Conservation (phyloP, 2,113 vertebrate genomes). For the Tympanuchus pallidicinctus region DNA sequence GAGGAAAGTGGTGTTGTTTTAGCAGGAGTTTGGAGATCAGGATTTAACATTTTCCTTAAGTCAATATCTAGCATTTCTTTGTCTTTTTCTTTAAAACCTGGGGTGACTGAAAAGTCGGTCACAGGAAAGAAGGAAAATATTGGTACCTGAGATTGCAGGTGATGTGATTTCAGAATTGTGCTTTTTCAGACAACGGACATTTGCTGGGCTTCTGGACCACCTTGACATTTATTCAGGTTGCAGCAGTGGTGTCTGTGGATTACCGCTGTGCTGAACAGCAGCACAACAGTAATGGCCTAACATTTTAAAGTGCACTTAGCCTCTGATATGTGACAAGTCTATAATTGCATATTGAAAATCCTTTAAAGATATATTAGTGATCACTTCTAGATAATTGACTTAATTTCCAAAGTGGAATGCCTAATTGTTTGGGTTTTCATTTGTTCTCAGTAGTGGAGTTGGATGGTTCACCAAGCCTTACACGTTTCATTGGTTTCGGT, state of each 20-base stretch:
- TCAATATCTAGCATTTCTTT: background rate
- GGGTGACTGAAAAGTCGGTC: background rate
- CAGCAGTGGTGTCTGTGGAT: background rate
- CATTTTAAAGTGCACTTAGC: background rate
- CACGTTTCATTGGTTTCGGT: background rate
- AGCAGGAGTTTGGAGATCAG: background rate
- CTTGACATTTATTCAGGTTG: background rate
- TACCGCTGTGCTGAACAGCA: background rate
- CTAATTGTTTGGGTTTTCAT: background rate
- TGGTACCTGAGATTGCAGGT: accelerated
- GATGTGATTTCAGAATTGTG: background rate
- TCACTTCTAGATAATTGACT: background rate
- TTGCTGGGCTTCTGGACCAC: background rate
- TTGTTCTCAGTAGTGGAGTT: background rate
- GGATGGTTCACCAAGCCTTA: background rate
- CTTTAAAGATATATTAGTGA: background rate
- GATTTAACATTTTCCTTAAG: background rate
- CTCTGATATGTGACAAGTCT: constrained; percentile 36
- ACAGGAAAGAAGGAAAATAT: background rate
- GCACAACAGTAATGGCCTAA: background rate
- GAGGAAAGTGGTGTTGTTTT: background rate
- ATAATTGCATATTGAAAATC: background rate
- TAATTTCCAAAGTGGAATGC: background rate
- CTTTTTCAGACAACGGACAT: background rate
- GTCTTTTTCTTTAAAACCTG: background rate